Conservation (phyloP, 1,140 invertebrate genomes). For the Lepidurus apus region DNA sequence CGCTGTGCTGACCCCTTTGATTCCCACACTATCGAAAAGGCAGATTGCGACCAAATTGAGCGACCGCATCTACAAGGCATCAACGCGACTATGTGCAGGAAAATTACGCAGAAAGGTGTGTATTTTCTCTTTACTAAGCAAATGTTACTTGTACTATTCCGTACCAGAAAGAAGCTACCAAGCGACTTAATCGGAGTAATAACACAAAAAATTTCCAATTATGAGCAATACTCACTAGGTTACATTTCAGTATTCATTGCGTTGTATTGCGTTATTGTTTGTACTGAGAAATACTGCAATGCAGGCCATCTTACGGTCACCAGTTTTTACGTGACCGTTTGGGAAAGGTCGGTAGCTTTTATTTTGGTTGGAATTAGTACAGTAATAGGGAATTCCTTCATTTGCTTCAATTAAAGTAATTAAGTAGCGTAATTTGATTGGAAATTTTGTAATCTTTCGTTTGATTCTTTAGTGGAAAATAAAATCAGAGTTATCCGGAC, state of each 20-base stretch:
- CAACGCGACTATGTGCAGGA: slow-evolving; percentile 61
- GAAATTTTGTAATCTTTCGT: background rate
- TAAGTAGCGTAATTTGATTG: background rate
- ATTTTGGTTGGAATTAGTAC: background rate
- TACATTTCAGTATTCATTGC: background rate
- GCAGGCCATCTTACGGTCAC: background rate
- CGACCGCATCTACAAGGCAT: slow-evolving; percentile 58
- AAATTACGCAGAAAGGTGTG: slow-evolving; percentile 66
- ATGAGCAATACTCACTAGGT: background rate
- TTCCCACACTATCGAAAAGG: slow-evolving; percentile 66
- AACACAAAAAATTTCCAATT: background rate
- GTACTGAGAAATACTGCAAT: background rate
- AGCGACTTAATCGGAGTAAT: background rate
- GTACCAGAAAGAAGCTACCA: background rate
- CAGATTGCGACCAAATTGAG: slow-evolving; percentile 71
- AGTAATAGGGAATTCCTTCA: background rate
- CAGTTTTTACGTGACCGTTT: too few relatives aligned
- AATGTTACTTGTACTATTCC: too few relatives aligned
- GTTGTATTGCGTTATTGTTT: background rate
- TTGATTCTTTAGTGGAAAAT: slow-evolving; percentile 25
- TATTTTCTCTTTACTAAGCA: background rate
- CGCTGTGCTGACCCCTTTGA: slow-evolving; percentile 79
- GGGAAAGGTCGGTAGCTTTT: background rate
- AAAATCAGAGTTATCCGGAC: slow-evolving; percentile 31
- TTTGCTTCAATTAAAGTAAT: background rate